Evolutionary conservation across 2,888 invertebrate genomes (phyloP).

Genomic region (Serrognathus titanus): DNA sequence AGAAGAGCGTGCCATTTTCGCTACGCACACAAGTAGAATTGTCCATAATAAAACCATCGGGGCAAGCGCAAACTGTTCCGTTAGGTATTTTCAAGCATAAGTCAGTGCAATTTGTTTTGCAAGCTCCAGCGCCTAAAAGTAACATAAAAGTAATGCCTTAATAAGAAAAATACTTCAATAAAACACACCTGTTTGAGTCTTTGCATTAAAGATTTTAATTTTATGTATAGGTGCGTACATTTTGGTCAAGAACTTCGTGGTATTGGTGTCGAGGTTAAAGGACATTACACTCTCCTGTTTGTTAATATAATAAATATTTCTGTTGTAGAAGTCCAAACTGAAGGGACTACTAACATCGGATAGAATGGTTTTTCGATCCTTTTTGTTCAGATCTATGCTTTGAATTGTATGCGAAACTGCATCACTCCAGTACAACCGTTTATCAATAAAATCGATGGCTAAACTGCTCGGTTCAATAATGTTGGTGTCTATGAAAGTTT

Average conservation of each 20-base stretch:
- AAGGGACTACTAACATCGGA: constrained; percentile 50
- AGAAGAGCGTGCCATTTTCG: background rate
- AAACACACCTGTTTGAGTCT: constrained; percentile 53
- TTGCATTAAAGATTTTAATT: constrained; percentile 63
- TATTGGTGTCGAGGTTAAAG: constrained; percentile 48
- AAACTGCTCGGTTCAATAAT: constrained; percentile 76
- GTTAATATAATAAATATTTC: constrained; percentile 68
- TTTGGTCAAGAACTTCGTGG: constrained; percentile 37
- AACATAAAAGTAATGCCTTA: constrained; percentile 1
- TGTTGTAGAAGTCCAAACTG: constrained; percentile 63
- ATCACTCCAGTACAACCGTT: constrained; percentile 70
- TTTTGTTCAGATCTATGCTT: constrained; percentile 58
- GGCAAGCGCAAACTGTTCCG: constrained; percentile 58
- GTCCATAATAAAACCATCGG: constrained; percentile 55
- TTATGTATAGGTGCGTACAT: constrained; percentile 66
- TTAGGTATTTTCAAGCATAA: constrained; percentile 65
- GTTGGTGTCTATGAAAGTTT: constrained; percentile 51
- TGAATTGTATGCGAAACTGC: constrained; percentile 66
- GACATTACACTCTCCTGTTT: constrained; percentile 59
- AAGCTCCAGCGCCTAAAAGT: constrained; percentile 44
- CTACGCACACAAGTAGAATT: constrained; percentile 4
- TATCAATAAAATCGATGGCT: constrained; percentile 58
- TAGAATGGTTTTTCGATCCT: constrained; percentile 44
- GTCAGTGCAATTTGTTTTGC: constrained; percentile 59
- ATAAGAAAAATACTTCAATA: background rate